Evolutionary conservation across 2,113 vertebrate genomes (phyloP), one percentile per base, ranked within the genome.

Genomic region (Dipodomys merriami): DNA sequence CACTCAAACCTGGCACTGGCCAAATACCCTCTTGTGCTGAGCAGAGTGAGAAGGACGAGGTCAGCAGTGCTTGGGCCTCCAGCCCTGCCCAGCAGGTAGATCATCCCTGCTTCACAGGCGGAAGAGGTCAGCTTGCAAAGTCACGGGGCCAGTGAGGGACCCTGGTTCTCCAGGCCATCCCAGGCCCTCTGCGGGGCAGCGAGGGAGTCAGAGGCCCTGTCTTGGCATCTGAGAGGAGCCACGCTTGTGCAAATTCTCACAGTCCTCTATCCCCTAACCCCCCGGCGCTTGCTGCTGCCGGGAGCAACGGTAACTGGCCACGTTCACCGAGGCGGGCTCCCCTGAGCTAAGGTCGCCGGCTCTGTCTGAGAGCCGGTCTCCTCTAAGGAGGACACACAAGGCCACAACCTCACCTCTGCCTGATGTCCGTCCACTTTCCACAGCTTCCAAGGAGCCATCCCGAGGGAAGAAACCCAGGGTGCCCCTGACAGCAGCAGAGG

Each of bases 371-470:
- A 87, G 46, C 22, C 33, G 29, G 35, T 77, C 64, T 1, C 65
- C 0, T 12, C 1, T 5, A 68, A 13, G 35, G 23, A 60, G 35
- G 35, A 78, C 67, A 53, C 5, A 7, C 4, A 35, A 64, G 35
- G 23, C 27, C 27, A 1, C n/a, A 0, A 12, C 67, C 2, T 0
- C 6, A 19, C 29, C n/a, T 23, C 49, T 5, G 2, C 30, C 76
- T 86, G 53, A 95, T 39, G 7, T 11, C 10, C 0, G 6, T 4
- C 62, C 22, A 22, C 86, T 71, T 62, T 92, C 96, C 74, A 46
- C 97, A 98, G 98, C 94, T 67, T 65, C 91, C 53, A 98, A 97
- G 96, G 98, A 98, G 92, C 72, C 83, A 5, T 30, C 85, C 53
- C 96, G 86, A 87, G 97, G 96, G 78, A 97, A 73, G 67, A 97